Evolutionary conservation across 1,140 invertebrate genomes (phyloP).

Genomic region (Atta colombica): DNA sequence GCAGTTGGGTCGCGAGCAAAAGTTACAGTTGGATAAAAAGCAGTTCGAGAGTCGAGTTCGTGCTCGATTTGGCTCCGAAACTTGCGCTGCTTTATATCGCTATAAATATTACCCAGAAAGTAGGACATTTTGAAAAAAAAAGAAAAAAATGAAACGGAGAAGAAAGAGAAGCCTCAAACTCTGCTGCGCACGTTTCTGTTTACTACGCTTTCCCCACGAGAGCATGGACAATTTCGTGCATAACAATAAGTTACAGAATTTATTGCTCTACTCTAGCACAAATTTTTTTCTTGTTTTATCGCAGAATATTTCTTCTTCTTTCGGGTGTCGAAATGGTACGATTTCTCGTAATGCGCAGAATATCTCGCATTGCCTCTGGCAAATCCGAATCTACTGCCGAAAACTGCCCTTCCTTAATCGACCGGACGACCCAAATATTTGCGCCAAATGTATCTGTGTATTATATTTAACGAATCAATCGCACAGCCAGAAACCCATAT

Average conservation of each 20-base stretch:
- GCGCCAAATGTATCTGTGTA: slow-evolving; percentile 19
- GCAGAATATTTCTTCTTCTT: background rate
- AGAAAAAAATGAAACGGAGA: background rate
- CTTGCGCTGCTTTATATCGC: slow-evolving; percentile 61
- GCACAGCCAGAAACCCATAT: background rate
- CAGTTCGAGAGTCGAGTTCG: slow-evolving; percentile 53
- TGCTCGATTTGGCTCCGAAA: slow-evolving; percentile 65
- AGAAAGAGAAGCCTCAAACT: background rate
- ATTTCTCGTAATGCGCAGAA: background rate
- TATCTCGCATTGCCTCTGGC: background rate
- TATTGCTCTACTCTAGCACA: slow-evolving; percentile 15
- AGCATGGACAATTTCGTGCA: slow-evolving; percentile 18
- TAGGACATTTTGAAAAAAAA: slow-evolving; percentile 48
- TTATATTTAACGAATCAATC: slow-evolving; percentile 61
- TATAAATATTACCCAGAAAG: slow-evolving; percentile 67
- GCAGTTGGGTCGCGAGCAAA: slow-evolving; percentile 19
- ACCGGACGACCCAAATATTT: slow-evolving; percentile 47
- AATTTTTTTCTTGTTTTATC: slow-evolving; percentile 17
- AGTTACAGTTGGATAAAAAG: slow-evolving; percentile 65
- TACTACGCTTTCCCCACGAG: slow-evolving; percentile 24
- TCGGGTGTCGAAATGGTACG: background rate
- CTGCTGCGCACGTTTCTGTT: slow-evolving; percentile 10
- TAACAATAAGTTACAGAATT: slow-evolving; percentile 37
- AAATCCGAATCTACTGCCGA: slow-evolving; percentile 20
- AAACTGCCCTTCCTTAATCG: slow-evolving; percentile 27